Evolutionary conservation across 2,797 vertebrate species (phyloP), one percentile per base, ranked within the genome.

Genomic region (Helostoma temminkii): DNA sequence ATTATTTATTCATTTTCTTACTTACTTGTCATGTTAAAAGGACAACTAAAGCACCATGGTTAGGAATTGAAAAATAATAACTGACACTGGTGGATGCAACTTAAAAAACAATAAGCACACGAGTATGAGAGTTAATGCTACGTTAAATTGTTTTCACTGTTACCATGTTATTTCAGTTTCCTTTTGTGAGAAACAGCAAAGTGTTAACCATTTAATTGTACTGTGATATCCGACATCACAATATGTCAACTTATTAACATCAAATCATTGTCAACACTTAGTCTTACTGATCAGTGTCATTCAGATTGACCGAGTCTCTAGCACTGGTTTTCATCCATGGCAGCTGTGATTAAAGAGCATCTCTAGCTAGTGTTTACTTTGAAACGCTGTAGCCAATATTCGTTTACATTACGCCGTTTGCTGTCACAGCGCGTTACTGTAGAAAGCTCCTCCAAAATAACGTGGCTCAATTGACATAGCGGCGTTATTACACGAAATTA

Each of bases 341-440:
- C 15, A 60, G 19, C 21, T 49, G 49, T 42, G 19, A 65, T 49
- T 24, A 39, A 50, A 59, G 24, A 66, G 54, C 49, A 66, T 32
- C 34, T 11, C 24, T 5, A n/a, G 5, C 60, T 60, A 60, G 56
- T 63, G 74, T 88, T 86, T 80, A 78, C 34, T 59, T 83, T 60
- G 22, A 43, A 49, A 24, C 37, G 53, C 4, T 46, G 39, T 32
- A 42, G 30, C 24, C 58, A 54, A 52, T 34, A 30, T 24, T 36
- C 34, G 9, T 30, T 69, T 32, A 41, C 39, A 61, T 57, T 42
- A 65, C 39, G 55, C 65, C 21, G 42, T 53, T 37, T 74, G 69
- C 48, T 73, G 55, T 66, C 70, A 74, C 26, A 59, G 56, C 53
- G 0, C 49, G 37, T 4, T 52, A 25, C 12, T 18, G 28, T 1